Percentiles rank a stretch among this genome's conserved stretches.
Evolutionary conservation across 2,113 vertebrate genomes (phyloP).

Genomic region (Plestiodon gilberti): DNA sequence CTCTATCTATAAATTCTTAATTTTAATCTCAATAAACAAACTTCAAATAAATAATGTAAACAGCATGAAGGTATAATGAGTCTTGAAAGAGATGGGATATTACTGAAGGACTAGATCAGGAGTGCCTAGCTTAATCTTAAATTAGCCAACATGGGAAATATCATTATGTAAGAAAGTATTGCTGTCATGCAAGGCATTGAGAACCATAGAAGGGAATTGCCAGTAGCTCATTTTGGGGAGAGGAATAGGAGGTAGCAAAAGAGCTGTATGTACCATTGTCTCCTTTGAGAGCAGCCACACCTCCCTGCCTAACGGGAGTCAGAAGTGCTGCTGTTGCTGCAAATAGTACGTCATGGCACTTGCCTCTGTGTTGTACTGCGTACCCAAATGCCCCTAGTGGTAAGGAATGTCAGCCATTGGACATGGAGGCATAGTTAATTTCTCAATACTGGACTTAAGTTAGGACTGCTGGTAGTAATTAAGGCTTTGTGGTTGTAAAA

Average conservation of each 20-base stretch:
- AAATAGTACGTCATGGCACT: not conserved
- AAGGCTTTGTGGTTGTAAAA: conserved; percentile 23
- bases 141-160: not conserved
- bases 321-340: not conserved
- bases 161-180: not conserved
- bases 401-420: not conserved
- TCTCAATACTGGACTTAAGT: conserved; percentile 9
- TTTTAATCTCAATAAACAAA: not conserved
- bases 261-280: not conserved
- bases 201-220: too few relatives aligned
- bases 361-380: not conserved
- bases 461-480: conserved; percentile 21
- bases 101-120: not conserved
- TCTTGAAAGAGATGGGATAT: not conserved
- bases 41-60: not conserved
- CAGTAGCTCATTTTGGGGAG: not conserved
- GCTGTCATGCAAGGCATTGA: not conserved
- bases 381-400: not conserved
- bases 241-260: not conserved
- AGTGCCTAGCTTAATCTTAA: not conserved
- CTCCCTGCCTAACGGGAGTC: not conserved
- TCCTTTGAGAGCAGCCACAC: not conserved
- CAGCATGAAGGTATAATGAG: not conserved
- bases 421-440: not conserved
- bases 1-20: not conserved